Base-by-base conservation (phyloP, 2,888 invertebrate species). In the Apoda limacodes region DNA sequence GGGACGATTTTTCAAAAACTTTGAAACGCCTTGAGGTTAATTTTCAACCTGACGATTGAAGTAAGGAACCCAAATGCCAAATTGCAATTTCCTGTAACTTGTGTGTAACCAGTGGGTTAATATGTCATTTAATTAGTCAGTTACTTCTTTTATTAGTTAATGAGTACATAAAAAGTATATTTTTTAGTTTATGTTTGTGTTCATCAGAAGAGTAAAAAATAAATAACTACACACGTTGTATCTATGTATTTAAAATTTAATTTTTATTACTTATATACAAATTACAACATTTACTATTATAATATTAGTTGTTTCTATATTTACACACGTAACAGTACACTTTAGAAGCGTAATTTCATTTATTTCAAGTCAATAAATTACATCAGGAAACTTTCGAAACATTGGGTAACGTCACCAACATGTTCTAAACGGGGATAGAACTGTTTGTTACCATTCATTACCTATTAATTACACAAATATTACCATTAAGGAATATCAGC, bases 191-290 rank as follows among this genome's bases (percentile, higher is more conserved):
- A n/a, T n/a, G n/a, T n/a, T n/a, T n/a, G n/a, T n/a, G n/a, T n/a
- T n/a, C n/a, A n/a, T n/a, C n/a, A n/a, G n/a, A 5, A 36, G 13
- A 38, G 37, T 30, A 35, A 50, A 43, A 51, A 60, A 53, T 46
- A 57, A 69, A 63, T 51, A 43, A 64, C 56, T 58, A 68, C 67
- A 46, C 70, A 69, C 67, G 46, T 67, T 17, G 5, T 76, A 76
- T 80, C 76, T 80, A 78, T 78, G 76, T 80, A 80, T 80, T 76
- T 80, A 76, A 80, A 80, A 78, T 80, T 78, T 78, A 78, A 76
- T 78, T 76, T 75, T 75, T 70, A 63, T 76, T 78, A 80, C 78
- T 75, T 80, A 80, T 80, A 80, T 80, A 80, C 78, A 80, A 75
- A 78, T 78, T 75, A 80, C 78, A 80, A 80, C 78, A 80, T 80